Conservation (phyloP, 2,113 vertebrate species). For the Patagioenas fasciata region DNA sequence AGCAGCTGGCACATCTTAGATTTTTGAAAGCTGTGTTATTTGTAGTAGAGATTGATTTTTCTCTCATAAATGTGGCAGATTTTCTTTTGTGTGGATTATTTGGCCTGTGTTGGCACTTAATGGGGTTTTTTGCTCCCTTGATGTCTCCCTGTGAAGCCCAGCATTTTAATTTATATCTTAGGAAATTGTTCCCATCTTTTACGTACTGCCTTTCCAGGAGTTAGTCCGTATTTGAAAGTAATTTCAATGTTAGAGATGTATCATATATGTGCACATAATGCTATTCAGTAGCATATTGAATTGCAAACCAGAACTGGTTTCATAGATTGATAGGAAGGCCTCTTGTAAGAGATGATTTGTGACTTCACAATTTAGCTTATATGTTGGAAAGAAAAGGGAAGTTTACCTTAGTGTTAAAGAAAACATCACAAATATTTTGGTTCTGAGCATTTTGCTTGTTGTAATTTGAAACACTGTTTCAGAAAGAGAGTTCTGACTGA, state of each 20-base stretch:
- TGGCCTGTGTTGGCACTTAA: neutral
- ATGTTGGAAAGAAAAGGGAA: neutral
- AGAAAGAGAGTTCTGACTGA: neutral
- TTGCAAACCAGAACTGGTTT: neutral
- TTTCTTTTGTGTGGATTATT: conserved; percentile 6
- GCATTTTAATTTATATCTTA: neutral
- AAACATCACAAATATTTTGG: neutral
- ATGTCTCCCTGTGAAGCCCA: neutral
- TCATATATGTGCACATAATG: neutral
- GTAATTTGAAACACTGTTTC: neutral
- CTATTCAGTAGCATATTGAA: neutral
- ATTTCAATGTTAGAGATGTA: neutral
- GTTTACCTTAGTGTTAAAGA: neutral
- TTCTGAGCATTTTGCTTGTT: neutral
- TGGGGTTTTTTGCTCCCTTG: neutral
- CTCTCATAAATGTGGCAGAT: neutral
- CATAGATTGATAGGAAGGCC: neutral
- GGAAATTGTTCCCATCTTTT: neutral
- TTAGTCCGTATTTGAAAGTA: neutral
- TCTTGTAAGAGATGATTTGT: neutral
- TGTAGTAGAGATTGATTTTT: neutral
- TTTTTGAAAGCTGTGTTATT: conserved; percentile 20
- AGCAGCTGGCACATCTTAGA: neutral
- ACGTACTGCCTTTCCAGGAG: neutral
- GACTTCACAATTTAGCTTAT: neutral